Percentiles rank a stretch among this genome's conserved stretches.
These are phyloP conservation scores for Agrotis exclamationis DNA, from an alignment of 2,888 invertebrate species.

Conservation along the genomic window DNA sequence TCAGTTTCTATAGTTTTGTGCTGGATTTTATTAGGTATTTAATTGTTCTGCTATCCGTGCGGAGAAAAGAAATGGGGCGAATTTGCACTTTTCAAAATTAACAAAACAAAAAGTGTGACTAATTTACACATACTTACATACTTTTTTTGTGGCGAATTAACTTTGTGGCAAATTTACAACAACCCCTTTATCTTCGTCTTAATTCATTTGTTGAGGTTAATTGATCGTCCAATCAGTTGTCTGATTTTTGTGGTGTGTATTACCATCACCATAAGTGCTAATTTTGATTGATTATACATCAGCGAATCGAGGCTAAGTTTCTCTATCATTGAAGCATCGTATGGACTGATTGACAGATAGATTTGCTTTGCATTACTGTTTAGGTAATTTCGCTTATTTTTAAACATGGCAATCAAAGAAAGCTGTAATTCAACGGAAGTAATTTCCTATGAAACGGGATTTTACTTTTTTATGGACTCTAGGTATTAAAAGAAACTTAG, in stretches of 20 bases:
- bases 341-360: background rate
- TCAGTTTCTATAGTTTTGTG: no score
- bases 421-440: background rate
- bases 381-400: background rate
- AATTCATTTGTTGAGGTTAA: background rate
- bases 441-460: background rate
- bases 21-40: no score
- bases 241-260: background rate
- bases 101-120: no score
- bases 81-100: no score
- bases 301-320: conserved; percentile 8
- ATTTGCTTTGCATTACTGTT: background rate
- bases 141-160: no score
- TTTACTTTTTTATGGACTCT: background rate
- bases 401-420: background rate
- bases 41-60: no score
- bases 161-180: no score
- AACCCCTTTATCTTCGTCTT: background rate
- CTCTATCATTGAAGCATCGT: background rate
- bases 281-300: conserved; percentile 11
- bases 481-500: no score
- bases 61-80: no score
- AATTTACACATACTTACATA: no score
- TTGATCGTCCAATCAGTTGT: background rate
- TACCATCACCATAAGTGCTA: background rate